Evolutionary conservation across 2,113 vertebrate species (phyloP).

Genomic region (Indicator indicator): DNA sequence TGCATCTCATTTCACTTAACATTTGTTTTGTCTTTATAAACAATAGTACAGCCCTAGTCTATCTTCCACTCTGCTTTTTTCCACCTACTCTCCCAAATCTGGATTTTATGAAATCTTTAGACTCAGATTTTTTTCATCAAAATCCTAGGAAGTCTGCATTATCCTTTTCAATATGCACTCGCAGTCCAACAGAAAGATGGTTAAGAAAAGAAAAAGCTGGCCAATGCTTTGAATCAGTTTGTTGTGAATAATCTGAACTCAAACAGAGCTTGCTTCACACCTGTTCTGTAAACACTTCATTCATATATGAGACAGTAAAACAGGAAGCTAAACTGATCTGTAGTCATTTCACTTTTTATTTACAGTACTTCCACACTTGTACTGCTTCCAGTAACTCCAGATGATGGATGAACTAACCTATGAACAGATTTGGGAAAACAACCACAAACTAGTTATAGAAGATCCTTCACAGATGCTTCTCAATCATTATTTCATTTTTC

Average conservation of each 20-base stretch:
- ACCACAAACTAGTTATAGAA: neutral
- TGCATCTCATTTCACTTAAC: neutral
- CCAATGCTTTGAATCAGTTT: neutral
- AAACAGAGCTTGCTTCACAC: conserved; percentile 3
- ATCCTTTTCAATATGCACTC: neutral
- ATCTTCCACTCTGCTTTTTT: neutral
- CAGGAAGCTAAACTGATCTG: conserved; percentile 35
- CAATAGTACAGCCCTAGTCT: neutral
- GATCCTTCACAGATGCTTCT: conserved; percentile 55
- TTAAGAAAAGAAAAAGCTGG: neutral
- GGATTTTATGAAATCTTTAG: neutral
- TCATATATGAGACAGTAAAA: conserved; percentile 1
- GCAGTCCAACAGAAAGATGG: neutral
- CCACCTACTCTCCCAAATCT: neutral
- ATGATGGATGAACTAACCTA: conserved; percentile 31
- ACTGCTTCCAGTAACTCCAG: conserved; percentile 15
- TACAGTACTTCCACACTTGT: conserved; percentile 5
- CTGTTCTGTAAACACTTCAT: neutral
- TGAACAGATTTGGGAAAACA: conserved; percentile 1
- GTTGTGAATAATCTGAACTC: neutral
- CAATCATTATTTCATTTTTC: conserved; percentile 26
- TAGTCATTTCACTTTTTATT: conserved; percentile 1
- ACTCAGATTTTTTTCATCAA: neutral
- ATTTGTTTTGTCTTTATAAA: neutral
- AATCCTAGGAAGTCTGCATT: neutral